These are phyloP conservation scores for Synanthedon andrenaeformis DNA, from an alignment of 2,888 invertebrate species.

Conservation along the genomic window DNA sequence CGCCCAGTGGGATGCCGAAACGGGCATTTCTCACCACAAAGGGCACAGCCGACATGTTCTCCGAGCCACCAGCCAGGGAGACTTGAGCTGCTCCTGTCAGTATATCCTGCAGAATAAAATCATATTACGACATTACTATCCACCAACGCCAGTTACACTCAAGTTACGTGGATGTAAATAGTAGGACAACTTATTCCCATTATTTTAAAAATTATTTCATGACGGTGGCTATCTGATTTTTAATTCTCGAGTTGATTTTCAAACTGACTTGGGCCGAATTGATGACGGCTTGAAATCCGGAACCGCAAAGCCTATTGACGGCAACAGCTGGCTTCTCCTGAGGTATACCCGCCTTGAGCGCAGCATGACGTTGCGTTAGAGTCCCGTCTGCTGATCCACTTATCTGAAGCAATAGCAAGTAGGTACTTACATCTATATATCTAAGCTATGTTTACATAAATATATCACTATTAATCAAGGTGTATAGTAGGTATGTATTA, in stretches of 20 bases:
- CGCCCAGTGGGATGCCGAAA: conserved; percentile 88
- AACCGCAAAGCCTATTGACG: conserved; percentile 95
- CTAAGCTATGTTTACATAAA: too few species aligned
- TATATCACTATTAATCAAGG: too few species aligned
- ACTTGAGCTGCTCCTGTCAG: conserved; percentile 83
- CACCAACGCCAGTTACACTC: too few species aligned
- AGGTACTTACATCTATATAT: too few species aligned
- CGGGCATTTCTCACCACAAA: conserved; percentile 86
- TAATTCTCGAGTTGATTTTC: too few species aligned
- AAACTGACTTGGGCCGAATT: conserved; percentile 85
- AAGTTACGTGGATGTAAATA: too few species aligned
- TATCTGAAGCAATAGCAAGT: conserved; percentile 39
- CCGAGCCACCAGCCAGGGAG: conserved; percentile 90
- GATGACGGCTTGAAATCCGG: conserved; percentile 95
- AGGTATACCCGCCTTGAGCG: conserved; percentile 85
- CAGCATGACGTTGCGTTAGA: conserved; percentile 87
- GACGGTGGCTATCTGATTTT: too few species aligned
- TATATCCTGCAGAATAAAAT: conserved; percentile 76
- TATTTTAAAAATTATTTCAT: too few species aligned
- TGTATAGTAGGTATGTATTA: too few species aligned
- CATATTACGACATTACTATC: not conserved
- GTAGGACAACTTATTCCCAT: too few species aligned
- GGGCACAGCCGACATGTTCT: conserved; percentile 94
- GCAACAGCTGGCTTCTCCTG: conserved; percentile 85
- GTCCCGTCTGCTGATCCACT: conserved; percentile 85